Evolutionary conservation across 2,113 vertebrate species (phyloP).

Genomic region (Crotalus helleri): DNA sequence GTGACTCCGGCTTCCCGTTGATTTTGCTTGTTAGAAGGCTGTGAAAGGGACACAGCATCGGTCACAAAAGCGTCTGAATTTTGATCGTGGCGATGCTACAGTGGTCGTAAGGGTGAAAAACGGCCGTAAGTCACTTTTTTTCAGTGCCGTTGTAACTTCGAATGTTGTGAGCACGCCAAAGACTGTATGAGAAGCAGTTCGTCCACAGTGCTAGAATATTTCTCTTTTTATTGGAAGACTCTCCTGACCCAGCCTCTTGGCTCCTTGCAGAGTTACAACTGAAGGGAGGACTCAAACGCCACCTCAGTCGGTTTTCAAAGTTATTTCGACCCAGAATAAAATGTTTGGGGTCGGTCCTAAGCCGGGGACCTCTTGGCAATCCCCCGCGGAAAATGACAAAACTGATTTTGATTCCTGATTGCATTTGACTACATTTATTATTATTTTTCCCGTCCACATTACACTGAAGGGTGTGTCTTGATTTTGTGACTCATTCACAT

Average conservation of each 20-base stretch:
- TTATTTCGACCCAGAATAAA: not conserved
- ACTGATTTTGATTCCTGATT: not conserved
- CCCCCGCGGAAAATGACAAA: not conserved
- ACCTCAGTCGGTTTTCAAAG: not conserved
- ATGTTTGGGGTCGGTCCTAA: not conserved
- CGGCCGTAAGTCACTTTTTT: too few species aligned
- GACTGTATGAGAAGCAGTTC: not conserved
- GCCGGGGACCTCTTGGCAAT: not conserved
- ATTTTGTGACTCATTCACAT: not conserved
- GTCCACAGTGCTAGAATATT: too few species aligned
- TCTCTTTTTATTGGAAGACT: not conserved
- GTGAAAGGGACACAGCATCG: too few species aligned
- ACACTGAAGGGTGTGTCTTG: not conserved
- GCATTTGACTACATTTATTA: constrained; percentile 5
- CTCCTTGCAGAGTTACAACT: not conserved
- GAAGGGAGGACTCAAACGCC: not conserved
- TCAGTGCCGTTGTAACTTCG: too few species aligned
- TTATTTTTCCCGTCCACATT: not conserved
- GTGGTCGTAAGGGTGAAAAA: too few species aligned
- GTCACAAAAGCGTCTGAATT: too few species aligned
- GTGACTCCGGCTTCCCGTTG: too few species aligned
- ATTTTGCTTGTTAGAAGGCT: too few species aligned
- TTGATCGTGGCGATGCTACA: too few species aligned
- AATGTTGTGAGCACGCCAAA: not conserved
- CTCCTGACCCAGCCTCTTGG: too few species aligned